phyloP scores from a whole-genome alignment of 2,888 invertebrate genomes.

The Oxyteleia sp. region DNA sequence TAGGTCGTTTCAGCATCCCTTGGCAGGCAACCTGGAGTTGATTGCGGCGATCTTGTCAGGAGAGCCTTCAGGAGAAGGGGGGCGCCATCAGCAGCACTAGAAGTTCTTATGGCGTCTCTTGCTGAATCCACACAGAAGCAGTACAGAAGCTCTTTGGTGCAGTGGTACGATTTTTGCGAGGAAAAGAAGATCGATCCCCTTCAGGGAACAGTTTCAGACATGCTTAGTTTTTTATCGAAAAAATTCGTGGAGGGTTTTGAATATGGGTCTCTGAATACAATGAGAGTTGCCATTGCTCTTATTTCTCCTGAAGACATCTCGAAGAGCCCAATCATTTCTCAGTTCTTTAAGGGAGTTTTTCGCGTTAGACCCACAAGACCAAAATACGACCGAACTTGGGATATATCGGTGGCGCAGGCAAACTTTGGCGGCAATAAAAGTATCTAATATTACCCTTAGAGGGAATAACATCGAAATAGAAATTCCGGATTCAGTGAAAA shows the following conservation, averaged over 20 bases:
- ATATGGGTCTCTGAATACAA: conserved; percentile 64
- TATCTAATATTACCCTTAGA: conserved; percentile 23
- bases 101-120: conserved; percentile 70
- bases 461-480: conserved; percentile 16
- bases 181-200: conserved; percentile 10
- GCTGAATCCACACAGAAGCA: conserved; percentile 69
- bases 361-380: conserved; percentile 48
- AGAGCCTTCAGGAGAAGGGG: conserved; percentile 30
- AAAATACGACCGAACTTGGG: conserved; percentile 63
- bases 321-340: conserved; percentile 4
- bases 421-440: conserved; percentile 41
- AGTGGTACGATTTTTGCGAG: conserved; percentile 73
- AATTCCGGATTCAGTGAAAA: conserved; percentile 45
- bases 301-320: conserved; percentile 33
- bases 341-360: conserved; percentile 66
- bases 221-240: conserved; percentile 51
- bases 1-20: conserved; percentile 28
- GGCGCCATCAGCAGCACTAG: conserved; percentile 27
- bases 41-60: conserved; percentile 46
- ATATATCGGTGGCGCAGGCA: conserved; percentile 34
- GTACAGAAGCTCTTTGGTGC: conserved; percentile 66
- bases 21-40: conserved; percentile 46
- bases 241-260: conserved; percentile 28
- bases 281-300: conserved; percentile 57
- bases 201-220: background rate